These are phyloP conservation scores for Gymnopithys bicolor DNA, from an alignment of 2,797 vertebrate species.

Conservation along the genomic window DNA sequence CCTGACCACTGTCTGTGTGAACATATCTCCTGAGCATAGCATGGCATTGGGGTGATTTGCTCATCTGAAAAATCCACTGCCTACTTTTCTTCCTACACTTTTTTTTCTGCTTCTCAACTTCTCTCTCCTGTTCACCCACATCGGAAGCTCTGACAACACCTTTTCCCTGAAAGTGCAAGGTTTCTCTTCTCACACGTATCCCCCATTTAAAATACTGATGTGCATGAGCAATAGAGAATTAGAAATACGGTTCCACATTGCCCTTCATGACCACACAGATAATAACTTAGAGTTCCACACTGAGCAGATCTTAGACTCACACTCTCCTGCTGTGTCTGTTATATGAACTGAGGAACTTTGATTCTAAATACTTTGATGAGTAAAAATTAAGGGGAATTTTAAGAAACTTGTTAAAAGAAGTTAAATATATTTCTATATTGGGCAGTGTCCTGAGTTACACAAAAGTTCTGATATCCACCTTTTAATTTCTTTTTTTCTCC, in stretches of 20 bases:
- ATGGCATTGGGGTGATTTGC: not conserved
- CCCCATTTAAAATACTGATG: not conserved
- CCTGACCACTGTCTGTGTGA: not conserved
- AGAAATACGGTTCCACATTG: not conserved
- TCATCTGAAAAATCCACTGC: not conserved
- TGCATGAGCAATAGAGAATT: not conserved
- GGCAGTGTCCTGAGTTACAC: not conserved
- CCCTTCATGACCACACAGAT: not conserved
- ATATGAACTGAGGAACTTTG: not conserved
- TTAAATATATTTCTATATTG: not conserved
- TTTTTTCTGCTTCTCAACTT: not conserved
- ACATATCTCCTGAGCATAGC: not conserved
- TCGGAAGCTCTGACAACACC: not conserved
- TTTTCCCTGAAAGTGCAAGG: not conserved
- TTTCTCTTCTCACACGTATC: not conserved
- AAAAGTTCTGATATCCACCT: not conserved
- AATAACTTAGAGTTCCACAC: not conserved
- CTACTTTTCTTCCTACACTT: not conserved
- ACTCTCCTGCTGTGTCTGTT: not conserved
- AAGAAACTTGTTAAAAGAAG: not conserved
- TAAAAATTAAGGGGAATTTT: not conserved
- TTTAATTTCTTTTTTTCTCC: not conserved
- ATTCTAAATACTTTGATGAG: not conserved
- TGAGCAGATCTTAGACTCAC: not conserved
- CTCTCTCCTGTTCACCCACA: not conserved